These are phyloP conservation scores for Myotis findleyi DNA, from an alignment of 2,797 vertebrate species.

Conservation along the genomic window DNA sequence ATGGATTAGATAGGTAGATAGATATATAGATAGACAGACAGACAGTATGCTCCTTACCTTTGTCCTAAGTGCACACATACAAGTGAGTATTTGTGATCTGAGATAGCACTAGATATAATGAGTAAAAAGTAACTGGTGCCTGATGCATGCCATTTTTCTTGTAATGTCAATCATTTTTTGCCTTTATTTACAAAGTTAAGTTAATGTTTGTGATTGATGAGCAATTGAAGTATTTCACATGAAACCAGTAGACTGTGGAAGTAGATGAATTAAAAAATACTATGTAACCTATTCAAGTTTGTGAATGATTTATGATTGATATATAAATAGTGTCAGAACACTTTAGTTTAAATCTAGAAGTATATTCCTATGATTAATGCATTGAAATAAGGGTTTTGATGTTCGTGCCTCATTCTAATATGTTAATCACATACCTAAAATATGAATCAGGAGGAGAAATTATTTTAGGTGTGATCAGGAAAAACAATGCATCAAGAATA, in stretches of 20 bases:
- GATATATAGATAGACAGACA: neutral
- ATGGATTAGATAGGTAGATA: neutral
- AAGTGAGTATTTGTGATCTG: constrained; percentile 25
- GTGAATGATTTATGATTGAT: constrained; percentile 78
- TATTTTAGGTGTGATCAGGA: constrained; percentile 60
- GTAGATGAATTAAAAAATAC: constrained; percentile 70
- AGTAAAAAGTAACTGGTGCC: constrained; percentile 67
- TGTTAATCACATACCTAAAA: constrained; percentile 68
- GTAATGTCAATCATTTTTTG: constrained; percentile 79
- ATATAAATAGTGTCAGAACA: constrained; percentile 64
- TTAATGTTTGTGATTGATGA: constrained; percentile 83
- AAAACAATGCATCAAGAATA: constrained; percentile 47
- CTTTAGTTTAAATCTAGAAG: constrained; percentile 72
- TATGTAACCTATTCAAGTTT: constrained; percentile 62
- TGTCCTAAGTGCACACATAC: accelerated
- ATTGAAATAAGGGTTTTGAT: constrained; percentile 35
- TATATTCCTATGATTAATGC: constrained; percentile 52
- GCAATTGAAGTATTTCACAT: constrained; percentile 60
- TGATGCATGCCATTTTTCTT: constrained; percentile 63
- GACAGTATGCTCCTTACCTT: neutral
- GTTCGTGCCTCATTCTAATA: constrained; percentile 32
- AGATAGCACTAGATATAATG: constrained; percentile 32
- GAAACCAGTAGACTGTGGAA: constrained; percentile 73
- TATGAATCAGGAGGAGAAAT: constrained; percentile 58
- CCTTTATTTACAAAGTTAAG: constrained; percentile 80